Evolutionary conservation across 2,888 invertebrate species (phyloP).

Genomic region (Rutpela maculata): DNA sequence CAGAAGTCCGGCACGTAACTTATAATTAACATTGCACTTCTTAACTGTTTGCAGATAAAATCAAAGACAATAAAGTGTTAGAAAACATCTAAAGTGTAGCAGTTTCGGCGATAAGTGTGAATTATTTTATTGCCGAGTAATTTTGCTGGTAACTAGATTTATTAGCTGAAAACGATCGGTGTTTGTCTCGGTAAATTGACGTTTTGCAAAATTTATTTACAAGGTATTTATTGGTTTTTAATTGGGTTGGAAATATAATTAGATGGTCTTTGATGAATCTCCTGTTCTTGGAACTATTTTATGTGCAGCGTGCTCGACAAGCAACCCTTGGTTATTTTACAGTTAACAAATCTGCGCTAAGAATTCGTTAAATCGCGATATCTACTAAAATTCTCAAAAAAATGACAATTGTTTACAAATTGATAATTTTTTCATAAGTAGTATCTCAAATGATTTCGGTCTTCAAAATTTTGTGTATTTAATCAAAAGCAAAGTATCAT

Average conservation of each 20-base stretch:
- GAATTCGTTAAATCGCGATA: too few relatives aligned
- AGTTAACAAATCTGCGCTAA: too few relatives aligned
- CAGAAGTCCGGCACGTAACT: neutral
- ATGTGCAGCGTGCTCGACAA: too few relatives aligned
- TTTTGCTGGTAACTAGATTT: neutral
- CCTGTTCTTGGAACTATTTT: too few relatives aligned
- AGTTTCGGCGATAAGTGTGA: neutral
- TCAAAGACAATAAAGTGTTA: constrained; percentile 5
- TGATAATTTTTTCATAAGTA: too few relatives aligned
- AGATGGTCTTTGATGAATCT: neutral
- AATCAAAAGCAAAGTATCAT: too few relatives aligned
- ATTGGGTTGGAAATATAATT: neutral
- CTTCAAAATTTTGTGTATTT: too few relatives aligned
- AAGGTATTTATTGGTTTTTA: neutral
- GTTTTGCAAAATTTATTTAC: constrained; percentile 7
- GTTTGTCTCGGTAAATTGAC: neutral
- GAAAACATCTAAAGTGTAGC: neutral
- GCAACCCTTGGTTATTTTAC: too few relatives aligned
- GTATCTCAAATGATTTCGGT: too few relatives aligned
- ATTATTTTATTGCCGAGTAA: constrained; percentile 1
- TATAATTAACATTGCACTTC: constrained; percentile 1
- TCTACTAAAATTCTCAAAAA: too few relatives aligned
- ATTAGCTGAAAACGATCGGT: neutral
- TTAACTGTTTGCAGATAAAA: neutral
- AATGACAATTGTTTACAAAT: too few relatives aligned